Percentiles rank a stretch among this genome's conserved stretches.
phyloP scores from a whole-genome alignment of 64 coral and sea anemone species.

The Stylophora pistillata region DNA sequence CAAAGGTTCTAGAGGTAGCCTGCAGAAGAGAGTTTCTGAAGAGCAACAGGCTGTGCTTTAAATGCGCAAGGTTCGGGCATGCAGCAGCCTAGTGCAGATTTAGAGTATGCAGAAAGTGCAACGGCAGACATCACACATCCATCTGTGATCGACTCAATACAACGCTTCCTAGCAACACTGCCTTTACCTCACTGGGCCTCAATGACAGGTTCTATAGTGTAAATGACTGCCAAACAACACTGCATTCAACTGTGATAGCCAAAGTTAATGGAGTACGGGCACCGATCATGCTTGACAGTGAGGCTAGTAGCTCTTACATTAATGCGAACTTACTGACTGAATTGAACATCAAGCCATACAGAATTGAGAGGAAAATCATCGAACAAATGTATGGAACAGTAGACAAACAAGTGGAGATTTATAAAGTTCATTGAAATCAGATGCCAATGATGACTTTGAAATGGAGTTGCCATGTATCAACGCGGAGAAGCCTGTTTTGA shows the following conservation, averaged over 20 bases:
- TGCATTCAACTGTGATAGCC: conserved; percentile 42
- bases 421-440: no score
- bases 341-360: conserved; percentile 34
- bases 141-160: conserved; percentile 12
- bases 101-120: conserved; percentile 42
- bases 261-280: conserved; percentile 57
- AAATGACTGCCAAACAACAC: conserved; percentile 3
- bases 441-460: no score
- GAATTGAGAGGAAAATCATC: conserved; percentile 45
- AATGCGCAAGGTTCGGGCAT: conserved; percentile 30
- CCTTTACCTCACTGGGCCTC: not conserved
- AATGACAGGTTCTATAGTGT: conserved; percentile 42
- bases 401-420: no score
- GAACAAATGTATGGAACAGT: conserved; percentile 74
- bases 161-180: not conserved
- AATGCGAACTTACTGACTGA: conserved; percentile 63
- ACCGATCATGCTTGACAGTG: conserved; percentile 62
- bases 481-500: conserved; percentile 59
- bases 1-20: no score
- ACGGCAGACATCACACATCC: conserved; percentile 54
- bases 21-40: no score
- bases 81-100: conserved; percentile 21
- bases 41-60: conserved; percentile 45
- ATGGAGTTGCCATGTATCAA: no score
- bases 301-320: conserved; percentile 59